Evolutionary conservation across 2,113 vertebrate species (phyloP).

Genomic region (Genyomyrus donnyi): DNA sequence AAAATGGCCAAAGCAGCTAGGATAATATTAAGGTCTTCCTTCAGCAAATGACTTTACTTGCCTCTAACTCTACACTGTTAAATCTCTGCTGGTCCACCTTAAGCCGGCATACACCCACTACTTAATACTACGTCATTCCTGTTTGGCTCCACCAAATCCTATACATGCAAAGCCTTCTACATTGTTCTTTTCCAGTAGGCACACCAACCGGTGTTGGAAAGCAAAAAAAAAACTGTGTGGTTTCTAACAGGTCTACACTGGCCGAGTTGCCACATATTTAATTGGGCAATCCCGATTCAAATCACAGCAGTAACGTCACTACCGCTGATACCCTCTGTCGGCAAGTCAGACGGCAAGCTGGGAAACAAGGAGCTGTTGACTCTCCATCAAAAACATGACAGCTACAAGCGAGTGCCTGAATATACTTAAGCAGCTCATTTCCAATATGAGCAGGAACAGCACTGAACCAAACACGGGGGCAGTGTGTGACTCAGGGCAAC

Average conservation of each 20-base stretch:
- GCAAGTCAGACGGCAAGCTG: not conserved
- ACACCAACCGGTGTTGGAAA: not conserved
- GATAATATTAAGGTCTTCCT: not conserved
- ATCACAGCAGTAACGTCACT: not conserved
- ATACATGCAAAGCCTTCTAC: not conserved
- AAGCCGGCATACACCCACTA: not conserved
- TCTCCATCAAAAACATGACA: not conserved
- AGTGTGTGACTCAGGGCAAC: not conserved
- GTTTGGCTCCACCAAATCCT: not conserved
- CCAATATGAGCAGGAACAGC: not conserved
- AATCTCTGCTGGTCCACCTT: not conserved
- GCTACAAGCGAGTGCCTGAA: not conserved
- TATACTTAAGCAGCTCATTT: not conserved
- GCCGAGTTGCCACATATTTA: not conserved
- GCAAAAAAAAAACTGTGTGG: not conserved
- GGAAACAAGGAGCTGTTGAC: not conserved
- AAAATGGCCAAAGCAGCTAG: not conserved
- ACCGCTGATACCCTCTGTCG: not conserved
- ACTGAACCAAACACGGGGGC: not conserved
- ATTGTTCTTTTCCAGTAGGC: not conserved
- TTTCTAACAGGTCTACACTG: not conserved
- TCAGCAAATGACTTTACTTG: not conserved
- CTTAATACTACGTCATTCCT: not conserved
- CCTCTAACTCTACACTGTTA: not conserved
- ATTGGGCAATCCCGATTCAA: not conserved